Conservation (phyloP, 2,797 vertebrate genomes). For the Chloroceryle inda region DNA sequence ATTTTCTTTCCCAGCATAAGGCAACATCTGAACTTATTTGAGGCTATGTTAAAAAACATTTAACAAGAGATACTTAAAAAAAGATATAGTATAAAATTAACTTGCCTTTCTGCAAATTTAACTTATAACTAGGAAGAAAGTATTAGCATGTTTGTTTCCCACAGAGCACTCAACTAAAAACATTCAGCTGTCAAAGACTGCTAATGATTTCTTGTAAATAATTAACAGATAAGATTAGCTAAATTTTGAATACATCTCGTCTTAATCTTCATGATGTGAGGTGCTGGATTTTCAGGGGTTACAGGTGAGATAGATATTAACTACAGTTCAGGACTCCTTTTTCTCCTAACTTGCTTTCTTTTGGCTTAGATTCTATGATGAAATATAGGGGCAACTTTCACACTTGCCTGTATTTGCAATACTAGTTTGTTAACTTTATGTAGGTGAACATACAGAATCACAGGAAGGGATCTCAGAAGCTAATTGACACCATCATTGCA, state of each 20-base stretch:
- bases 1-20: neutral
- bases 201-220: neutral
- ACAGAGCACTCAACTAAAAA: constrained; percentile 33
- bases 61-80: neutral
- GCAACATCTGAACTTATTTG: neutral
- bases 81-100: neutral
- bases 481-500: constrained; percentile 17
- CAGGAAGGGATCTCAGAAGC: neutral
- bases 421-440: neutral
- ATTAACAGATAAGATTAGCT: neutral
- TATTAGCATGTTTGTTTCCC: neutral
- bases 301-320: neutral
- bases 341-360: neutral
- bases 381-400: neutral
- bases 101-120: constrained; percentile 27
- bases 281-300: neutral
- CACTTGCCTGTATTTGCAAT: neutral
- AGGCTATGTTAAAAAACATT: neutral
- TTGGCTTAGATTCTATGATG: neutral
- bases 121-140: neutral
- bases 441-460: neutral
- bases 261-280: neutral
- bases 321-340: neutral
- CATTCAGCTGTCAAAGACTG: constrained; percentile 28
- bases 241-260: neutral